Evolutionary conservation across 1,140 invertebrate species (phyloP), one percentile per base, ranked within the genome.

Genomic region (Pseudachorutes palmiensis): DNA sequence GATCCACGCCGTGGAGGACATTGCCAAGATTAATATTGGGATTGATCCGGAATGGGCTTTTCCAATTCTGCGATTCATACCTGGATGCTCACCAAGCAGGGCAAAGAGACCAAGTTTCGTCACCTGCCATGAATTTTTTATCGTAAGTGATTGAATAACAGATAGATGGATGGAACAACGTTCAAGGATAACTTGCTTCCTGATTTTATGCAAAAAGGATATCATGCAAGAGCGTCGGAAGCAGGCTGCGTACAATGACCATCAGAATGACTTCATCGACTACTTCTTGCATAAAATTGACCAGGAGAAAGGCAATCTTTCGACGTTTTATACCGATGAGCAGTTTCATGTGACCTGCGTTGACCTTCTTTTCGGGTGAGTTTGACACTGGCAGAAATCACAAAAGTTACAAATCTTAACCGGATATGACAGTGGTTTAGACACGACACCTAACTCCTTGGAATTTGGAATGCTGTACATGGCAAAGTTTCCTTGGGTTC

Each of bases 391-490:
- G 3, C 9, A 29, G 3, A 9, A 30, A 30, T 14, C 14, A 31
- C 16, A 59, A 55, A 5, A 16, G 12, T 9, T 12, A 16, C 12
- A 5, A 57, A 51, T 14, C 62, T 64, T 9, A 55, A 61, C 12
- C 14, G 30, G 31, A 19, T 60, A 16, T 66, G 19, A 22, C 0
- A 74, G 74, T 51, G 75, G 83, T 2, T 76, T 81, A 5, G 83
- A 84, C 71, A 84, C 82, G 1, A 81, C 81, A 1, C 77, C 78
- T 0, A 81, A 78, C 9, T 77, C 80, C 16, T 68, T 84, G 1
- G 74, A 78, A 24, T 83, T 83, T 77, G 70, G 79, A 1, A 64
- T 83, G 16, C 71, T 84, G 3, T 77, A 80, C 60, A 74, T 83
- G 58, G 68, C 81, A 2, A 75, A 76, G 31, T 68, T 83, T 72